These are phyloP conservation scores for Notoglanidium macrostoma DNA, from an alignment of 2,797 vertebrate genomes.

Conservation along the genomic window DNA sequence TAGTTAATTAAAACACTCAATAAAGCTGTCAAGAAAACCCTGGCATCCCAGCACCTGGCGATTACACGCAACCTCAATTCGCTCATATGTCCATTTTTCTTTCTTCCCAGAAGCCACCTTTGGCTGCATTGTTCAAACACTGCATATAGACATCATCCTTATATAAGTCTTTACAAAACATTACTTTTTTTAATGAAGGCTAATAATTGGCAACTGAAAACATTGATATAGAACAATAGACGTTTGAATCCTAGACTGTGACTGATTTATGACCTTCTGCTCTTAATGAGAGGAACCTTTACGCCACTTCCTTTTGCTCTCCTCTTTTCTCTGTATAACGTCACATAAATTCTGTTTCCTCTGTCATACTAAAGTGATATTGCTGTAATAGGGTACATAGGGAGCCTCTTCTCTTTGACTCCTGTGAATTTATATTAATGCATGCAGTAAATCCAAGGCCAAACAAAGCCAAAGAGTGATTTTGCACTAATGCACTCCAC, in stretches of 20 bases:
- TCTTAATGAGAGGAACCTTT: not conserved
- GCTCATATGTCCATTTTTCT: not conserved
- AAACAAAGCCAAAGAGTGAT: not conserved
- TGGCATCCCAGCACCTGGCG: not conserved
- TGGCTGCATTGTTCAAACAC: not conserved
- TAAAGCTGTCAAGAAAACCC: slow-evolving; percentile 29
- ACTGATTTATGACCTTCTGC: slow-evolving; percentile 15
- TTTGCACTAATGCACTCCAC: not conserved
- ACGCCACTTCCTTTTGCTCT: not conserved
- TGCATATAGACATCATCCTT: not conserved
- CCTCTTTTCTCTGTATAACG: not conserved
- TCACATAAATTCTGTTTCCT: slow-evolving; percentile 39
- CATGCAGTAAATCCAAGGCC: slow-evolving; percentile 3
- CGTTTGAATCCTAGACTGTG: not conserved
- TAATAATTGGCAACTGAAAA: not conserved
- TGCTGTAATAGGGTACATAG: slow-evolving; percentile 48
- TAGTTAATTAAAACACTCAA: slow-evolving; percentile 31
- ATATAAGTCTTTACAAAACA: not conserved
- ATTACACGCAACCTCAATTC: not conserved
- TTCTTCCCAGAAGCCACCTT: not conserved
- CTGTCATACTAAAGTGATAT: slow-evolving; percentile 21
- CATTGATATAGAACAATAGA: not conserved
- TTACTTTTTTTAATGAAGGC: not conserved
- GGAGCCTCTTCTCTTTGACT: slow-evolving; percentile 36
- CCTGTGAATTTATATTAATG: slow-evolving; percentile 39